A percentile compares a stretch with the other conserved stretches of the same genome.
Conservation (phyloP, 35 echinoderm and acorn worm genomes). For the Hemicentrotus pulcherrimus region DNA sequence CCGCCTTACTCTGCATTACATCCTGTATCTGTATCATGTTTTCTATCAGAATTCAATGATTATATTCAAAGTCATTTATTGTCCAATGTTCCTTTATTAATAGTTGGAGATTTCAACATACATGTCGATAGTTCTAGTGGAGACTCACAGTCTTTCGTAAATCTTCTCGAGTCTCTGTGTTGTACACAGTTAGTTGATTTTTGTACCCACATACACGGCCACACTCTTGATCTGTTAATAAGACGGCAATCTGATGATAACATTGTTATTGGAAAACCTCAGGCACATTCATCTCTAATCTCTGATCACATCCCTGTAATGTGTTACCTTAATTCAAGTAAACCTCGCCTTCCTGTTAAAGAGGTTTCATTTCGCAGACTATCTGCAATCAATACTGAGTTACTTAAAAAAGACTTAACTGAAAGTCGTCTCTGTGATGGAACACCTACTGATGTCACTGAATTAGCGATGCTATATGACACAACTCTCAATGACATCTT, state of each 20-base stretch:
- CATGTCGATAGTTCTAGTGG: slow-evolving; percentile 7
- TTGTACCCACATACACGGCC: slow-evolving; percentile 21
- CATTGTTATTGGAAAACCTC: slow-evolving; percentile 18
- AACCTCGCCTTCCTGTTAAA: not conserved
- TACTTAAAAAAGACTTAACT: not conserved
- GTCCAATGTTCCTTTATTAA: slow-evolving; percentile 40
- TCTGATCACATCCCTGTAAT: slow-evolving; percentile 46
- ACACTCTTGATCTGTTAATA: not conserved
- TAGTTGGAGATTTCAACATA: slow-evolving; percentile 41
- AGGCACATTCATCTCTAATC: slow-evolving; percentile 1
- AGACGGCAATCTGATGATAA: slow-evolving; percentile 30
- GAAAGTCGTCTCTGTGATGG: slow-evolving; percentile 29
- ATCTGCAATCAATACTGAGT: slow-evolving; percentile 44
- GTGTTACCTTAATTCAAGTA: slow-evolving; percentile 33
- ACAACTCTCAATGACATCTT: slow-evolving; percentile 26
- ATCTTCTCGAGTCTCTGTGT: slow-evolving; percentile 44
- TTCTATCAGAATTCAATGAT: slow-evolving; percentile 16
- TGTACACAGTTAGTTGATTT: slow-evolving; percentile 20
- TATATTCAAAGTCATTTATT: slow-evolving; percentile 49
- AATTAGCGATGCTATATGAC: slow-evolving; percentile 32
- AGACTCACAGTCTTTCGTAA: slow-evolving; percentile 34
- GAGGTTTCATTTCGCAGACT: slow-evolving; percentile 35
- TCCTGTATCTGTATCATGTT: not conserved
- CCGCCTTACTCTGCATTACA: slow-evolving; percentile 24
- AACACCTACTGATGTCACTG: slow-evolving; percentile 30